These are phyloP conservation scores for Spodoptera frugiperda DNA, from an alignment of 1,140 invertebrate species.

Conservation along the genomic window DNA sequence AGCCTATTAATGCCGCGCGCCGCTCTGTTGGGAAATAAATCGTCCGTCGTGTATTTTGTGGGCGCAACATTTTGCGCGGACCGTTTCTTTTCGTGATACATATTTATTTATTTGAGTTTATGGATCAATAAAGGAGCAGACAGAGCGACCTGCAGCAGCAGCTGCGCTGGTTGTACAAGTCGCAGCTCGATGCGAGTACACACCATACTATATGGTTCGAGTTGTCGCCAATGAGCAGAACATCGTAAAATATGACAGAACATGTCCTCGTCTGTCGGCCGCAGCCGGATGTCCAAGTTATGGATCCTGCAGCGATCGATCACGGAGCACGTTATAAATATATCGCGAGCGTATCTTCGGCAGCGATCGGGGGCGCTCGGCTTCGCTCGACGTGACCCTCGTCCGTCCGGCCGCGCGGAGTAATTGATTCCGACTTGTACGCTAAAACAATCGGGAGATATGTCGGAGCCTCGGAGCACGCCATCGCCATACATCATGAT, in stretches of 20 bases:
- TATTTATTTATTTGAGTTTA: neutral
- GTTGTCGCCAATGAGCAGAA: neutral
- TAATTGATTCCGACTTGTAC: constrained; percentile 48
- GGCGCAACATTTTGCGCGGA: neutral
- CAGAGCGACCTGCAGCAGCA: too few relatives aligned
- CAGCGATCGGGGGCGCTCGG: constrained; percentile 12
- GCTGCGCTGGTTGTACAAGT: too few relatives aligned
- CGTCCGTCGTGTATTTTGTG: neutral
- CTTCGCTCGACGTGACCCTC: constrained; percentile 26
- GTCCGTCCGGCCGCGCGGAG: constrained; percentile 24
- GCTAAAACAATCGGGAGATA: constrained; percentile 46
- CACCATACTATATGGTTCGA: neutral
- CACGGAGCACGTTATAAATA: constrained; percentile 38
- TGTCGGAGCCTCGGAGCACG: constrained; percentile 34
- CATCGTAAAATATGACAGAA: constrained; percentile 9
- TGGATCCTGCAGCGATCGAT: constrained; percentile 20
- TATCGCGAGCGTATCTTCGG: constrained; percentile 37
- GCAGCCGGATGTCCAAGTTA: constrained; percentile 22
- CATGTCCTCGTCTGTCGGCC: neutral
- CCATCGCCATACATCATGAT: constrained; percentile 40
- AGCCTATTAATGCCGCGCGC: neutral
- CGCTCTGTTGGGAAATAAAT: neutral
- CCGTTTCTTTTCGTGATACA: constrained; percentile 11
- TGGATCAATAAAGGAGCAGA: neutral
- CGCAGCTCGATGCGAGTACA: neutral